Conservation (phyloP, 2,888 invertebrate species). For the Leptothorax acervorum region DNA sequence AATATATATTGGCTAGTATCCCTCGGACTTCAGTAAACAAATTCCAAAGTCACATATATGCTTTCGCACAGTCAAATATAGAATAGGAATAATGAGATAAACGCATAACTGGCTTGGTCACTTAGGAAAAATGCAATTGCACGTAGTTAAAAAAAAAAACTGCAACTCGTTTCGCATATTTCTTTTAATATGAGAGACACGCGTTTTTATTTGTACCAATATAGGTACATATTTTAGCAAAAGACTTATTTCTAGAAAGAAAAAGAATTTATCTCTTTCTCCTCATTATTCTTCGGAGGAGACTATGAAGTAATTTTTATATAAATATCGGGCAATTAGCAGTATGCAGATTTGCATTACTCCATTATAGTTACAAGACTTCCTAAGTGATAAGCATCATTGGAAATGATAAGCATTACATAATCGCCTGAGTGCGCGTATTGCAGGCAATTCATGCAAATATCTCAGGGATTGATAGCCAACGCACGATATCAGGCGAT, state of each 20-base stretch:
- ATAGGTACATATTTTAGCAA: background rate
- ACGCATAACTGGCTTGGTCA: background rate
- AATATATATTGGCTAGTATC: constrained; percentile 3
- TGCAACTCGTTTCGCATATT: background rate
- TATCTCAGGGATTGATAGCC: background rate
- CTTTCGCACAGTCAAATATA: constrained; percentile 13
- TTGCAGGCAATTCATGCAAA: background rate
- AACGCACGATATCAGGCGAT: background rate
- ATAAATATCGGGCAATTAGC: background rate
- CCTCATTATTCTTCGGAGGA: background rate
- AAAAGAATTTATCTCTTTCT: background rate
- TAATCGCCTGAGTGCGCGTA: background rate
- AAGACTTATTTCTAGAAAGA: background rate
- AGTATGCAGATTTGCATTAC: background rate
- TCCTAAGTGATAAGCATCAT: background rate
- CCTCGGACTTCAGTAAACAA: constrained; percentile 26
- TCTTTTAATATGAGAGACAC: background rate
- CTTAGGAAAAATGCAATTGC: background rate
- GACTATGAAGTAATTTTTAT: background rate
- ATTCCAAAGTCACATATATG: constrained; percentile 7
- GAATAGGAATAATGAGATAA: constrained; percentile 15
- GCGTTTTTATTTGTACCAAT: background rate
- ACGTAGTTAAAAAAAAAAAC: background rate
- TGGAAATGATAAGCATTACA: constrained; percentile 14
- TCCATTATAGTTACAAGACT: background rate